A percentile compares a stretch with the other conserved stretches of the same genome.
These are phyloP conservation scores for Cecidostiba fungosa DNA, from an alignment of 2,888 invertebrate genomes.

Conservation along the genomic window DNA sequence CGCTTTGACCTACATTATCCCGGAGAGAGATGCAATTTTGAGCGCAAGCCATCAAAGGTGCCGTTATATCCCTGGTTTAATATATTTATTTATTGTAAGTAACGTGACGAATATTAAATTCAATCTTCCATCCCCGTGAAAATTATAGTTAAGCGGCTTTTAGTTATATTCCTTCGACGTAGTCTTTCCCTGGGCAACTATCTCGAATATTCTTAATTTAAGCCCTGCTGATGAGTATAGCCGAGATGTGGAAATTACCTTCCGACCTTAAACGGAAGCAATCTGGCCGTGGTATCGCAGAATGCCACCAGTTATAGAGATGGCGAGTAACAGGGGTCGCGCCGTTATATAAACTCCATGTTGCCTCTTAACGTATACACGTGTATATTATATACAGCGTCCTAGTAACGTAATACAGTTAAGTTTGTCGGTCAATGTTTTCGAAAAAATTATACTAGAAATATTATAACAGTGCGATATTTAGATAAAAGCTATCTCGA, in stretches of 20 bases:
- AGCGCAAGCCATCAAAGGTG: too few relatives aligned
- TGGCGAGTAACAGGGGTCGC: neutral
- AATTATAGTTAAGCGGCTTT: neutral
- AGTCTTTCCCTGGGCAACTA: neutral
- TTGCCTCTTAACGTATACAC: neutral
- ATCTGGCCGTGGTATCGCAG: slow-evolving; percentile 46
- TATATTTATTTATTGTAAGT: too few relatives aligned
- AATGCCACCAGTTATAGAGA: slow-evolving; percentile 23
- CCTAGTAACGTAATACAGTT: too few relatives aligned
- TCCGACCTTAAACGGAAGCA: slow-evolving; percentile 53
- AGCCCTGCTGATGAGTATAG: neutral
- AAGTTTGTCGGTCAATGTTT: neutral
- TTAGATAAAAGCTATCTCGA: neutral
- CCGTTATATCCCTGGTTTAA: too few relatives aligned
- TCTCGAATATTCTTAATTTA: slow-evolving; percentile 8
- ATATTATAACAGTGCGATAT: too few relatives aligned
- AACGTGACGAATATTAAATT: too few relatives aligned
- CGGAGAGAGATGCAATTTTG: too few relatives aligned
- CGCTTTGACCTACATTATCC: too few relatives aligned
- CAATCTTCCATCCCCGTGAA: neutral
- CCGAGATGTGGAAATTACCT: slow-evolving; percentile 46
- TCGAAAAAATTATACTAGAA: neutral
- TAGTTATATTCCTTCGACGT: neutral
- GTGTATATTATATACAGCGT: too few relatives aligned
- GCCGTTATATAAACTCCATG: neutral